Percentiles rank a stretch among this genome's conserved stretches.
Conservation (phyloP, 92 coral and sea anemone genomes). For the Ricordea florida region DNA sequence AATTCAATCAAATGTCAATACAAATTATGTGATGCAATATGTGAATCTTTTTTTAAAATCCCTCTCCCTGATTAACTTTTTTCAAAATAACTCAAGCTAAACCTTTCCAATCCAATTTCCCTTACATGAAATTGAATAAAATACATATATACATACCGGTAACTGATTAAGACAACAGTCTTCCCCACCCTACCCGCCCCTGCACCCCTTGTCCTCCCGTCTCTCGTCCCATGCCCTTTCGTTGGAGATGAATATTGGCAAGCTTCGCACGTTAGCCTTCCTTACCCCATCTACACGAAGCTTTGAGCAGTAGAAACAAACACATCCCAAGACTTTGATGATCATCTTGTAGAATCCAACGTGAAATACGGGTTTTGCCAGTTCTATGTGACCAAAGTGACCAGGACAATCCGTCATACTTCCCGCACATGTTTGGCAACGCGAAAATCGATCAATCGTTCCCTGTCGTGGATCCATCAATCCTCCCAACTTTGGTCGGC, state of each 20-base stretch:
- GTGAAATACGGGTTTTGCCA: constrained; percentile 98
- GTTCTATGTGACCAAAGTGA: constrained; percentile 98
- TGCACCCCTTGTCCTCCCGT: neutral
- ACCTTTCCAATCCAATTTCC: too few relatives aligned
- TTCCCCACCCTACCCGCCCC: constrained; percentile 27
- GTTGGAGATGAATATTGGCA: neutral
- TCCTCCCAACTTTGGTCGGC: constrained; percentile 96
- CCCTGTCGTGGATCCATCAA: constrained; percentile 99
- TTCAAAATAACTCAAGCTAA: too few relatives aligned
- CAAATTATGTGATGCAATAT: too few relatives aligned
- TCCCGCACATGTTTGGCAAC: constrained; percentile 99
- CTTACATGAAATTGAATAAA: too few relatives aligned
- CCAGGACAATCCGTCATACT: constrained; percentile 99
- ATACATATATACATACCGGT: too few relatives aligned
- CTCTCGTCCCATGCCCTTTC: constrained; percentile 35
- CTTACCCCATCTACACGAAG: constrained; percentile 94
- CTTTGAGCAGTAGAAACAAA: constrained; percentile 98
- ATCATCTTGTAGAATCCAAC: constrained; percentile 86
- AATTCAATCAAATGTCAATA: too few relatives aligned
- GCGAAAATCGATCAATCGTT: constrained; percentile 94
- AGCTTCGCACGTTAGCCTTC: neutral
- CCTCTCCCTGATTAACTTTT: too few relatives aligned
- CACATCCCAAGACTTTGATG: constrained; percentile 89
- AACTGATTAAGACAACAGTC: too few relatives aligned
- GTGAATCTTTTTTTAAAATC: too few relatives aligned